A percentile compares a stretch with the other conserved stretches of the same genome.
phyloP scores from a whole-genome alignment of 2,113 vertebrate species.

The Eretmochelys imbricata region DNA sequence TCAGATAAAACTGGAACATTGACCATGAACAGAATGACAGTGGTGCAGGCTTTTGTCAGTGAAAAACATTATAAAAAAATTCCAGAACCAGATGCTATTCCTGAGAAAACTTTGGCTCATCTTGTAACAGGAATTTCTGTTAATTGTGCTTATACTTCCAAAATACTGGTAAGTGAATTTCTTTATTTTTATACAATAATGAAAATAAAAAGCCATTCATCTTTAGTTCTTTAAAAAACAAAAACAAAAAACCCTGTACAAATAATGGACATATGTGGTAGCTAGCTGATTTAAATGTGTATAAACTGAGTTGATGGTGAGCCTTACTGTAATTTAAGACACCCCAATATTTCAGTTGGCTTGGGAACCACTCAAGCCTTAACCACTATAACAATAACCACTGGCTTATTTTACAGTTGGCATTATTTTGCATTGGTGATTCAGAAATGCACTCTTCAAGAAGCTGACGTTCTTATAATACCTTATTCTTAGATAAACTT shows the following conservation, averaged over 20 bases:
- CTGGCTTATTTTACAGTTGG: not conserved
- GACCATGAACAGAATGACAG: slow-evolving; percentile 99
- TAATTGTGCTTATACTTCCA: slow-evolving; percentile 98
- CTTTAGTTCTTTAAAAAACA: not conserved
- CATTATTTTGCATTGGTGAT: not conserved
- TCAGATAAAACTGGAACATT: slow-evolving; percentile 98
- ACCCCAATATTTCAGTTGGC: not conserved
- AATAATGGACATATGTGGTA: not conserved
- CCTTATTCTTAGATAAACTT: not conserved
- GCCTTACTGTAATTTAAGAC: not conserved
- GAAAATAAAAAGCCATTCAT: not conserved
- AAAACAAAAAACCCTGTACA: not conserved
- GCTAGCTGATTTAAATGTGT: not conserved
- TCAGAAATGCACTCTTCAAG: not conserved
- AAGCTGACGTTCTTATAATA: not conserved
- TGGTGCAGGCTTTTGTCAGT: slow-evolving; percentile 92
- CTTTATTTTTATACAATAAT: not conserved
- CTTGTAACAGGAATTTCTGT: slow-evolving; percentile 95
- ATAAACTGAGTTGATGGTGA: not conserved
- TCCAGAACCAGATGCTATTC: slow-evolving; percentile 91
- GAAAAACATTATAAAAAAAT: slow-evolving; percentile 93
- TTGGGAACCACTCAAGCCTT: not conserved
- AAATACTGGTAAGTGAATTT: slow-evolving; percentile 91
- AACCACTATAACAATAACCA: not conserved
- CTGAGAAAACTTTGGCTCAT: slow-evolving; percentile 87